phyloP scores from a whole-genome alignment of 1,140 invertebrate genomes.

The Gryllus bimaculatus region DNA sequence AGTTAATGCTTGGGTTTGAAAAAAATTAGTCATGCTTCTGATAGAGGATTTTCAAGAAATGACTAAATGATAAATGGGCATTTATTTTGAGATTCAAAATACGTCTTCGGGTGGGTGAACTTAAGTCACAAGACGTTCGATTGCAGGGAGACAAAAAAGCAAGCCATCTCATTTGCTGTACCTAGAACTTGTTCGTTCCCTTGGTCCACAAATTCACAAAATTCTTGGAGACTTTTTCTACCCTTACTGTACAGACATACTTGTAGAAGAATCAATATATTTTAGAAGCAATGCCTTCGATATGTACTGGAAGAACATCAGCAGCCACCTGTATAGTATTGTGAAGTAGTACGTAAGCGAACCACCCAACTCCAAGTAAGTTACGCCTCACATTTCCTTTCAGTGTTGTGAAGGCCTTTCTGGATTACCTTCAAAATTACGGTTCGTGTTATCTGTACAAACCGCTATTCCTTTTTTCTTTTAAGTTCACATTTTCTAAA shows the following conservation, averaged over 20 bases:
- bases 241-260: too few species aligned
- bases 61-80: neutral
- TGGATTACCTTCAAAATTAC: neutral
- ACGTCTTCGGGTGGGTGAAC: neutral
- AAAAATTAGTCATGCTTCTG: neutral
- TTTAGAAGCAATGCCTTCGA: too few species aligned
- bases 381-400: neutral
- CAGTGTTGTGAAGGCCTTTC: neutral
- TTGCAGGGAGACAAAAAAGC: neutral
- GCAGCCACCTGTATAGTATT: too few species aligned
- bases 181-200: neutral
- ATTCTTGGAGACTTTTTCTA: too few species aligned
- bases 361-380: neutral
- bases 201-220: neutral
- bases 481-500: neutral
- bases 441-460: neutral
- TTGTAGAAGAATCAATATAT: too few species aligned
- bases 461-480: neutral
- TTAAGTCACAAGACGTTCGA: neutral
- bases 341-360: neutral
- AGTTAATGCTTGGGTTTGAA: neutral
- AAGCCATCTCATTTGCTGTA: neutral
- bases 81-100: neutral
- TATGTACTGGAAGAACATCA: too few species aligned
- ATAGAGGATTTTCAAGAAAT: neutral